phyloP scores from a whole-genome alignment of 2,797 vertebrate species.

The Vespertilio murinus region DNA sequence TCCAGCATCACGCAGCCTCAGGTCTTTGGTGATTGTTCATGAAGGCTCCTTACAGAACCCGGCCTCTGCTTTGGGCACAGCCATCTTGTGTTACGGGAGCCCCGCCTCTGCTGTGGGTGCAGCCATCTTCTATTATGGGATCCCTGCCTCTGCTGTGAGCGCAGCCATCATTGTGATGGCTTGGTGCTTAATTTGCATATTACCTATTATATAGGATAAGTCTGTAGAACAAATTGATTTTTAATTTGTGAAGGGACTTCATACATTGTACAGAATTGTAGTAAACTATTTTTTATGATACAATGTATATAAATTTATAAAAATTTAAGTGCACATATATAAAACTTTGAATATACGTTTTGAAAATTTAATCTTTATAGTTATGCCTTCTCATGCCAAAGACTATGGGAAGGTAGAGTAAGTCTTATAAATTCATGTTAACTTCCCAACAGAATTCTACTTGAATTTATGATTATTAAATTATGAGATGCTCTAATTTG shows the following conservation, averaged over 20 bases:
- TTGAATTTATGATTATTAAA: background rate
- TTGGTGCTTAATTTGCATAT: too few relatives aligned
- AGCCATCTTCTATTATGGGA: too few relatives aligned
- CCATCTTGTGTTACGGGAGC: too few relatives aligned
- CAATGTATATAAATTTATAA: background rate
- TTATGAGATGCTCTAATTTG: background rate
- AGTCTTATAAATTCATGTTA: background rate
- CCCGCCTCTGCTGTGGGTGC: too few relatives aligned
- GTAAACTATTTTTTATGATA: constrained; percentile 12
- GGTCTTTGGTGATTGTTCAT: too few relatives aligned
- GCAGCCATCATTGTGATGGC: too few relatives aligned
- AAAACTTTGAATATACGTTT: background rate
- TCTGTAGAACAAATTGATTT: constrained; percentile 1
- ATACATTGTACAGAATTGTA: constrained; percentile 18
- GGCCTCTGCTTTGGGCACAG: too few relatives aligned
- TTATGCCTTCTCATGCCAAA: background rate
- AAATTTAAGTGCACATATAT: background rate
- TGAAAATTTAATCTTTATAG: background rate
- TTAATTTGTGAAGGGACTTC: background rate
- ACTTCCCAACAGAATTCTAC: background rate
- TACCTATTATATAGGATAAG: background rate
- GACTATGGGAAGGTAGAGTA: background rate
- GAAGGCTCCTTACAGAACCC: too few relatives aligned
- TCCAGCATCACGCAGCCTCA: too few relatives aligned
- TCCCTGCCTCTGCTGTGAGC: too few relatives aligned